phyloP scores from a whole-genome alignment of 2,888 invertebrate species.

The Habroteleia sp. region DNA sequence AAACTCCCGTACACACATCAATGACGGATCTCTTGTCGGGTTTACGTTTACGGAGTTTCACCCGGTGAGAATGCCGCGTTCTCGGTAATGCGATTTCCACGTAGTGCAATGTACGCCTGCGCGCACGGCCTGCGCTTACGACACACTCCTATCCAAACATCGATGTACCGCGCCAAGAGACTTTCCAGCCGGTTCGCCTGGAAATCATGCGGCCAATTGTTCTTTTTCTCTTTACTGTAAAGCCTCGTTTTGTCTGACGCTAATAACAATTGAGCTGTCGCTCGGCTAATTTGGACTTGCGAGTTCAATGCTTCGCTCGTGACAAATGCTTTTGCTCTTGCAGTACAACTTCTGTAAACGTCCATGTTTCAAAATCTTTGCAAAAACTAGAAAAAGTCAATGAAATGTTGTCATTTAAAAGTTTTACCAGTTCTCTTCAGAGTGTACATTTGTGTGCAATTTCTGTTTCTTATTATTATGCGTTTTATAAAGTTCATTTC shows the following conservation, averaged over 20 bases:
- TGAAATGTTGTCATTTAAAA: too few relatives aligned
- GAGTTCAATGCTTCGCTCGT: too few relatives aligned
- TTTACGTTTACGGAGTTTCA: slow-evolving; percentile 74
- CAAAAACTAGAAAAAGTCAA: too few relatives aligned
- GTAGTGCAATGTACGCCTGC: slow-evolving; percentile 60
- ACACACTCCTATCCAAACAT: slow-evolving; percentile 45
- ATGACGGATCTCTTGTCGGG: slow-evolving; percentile 69
- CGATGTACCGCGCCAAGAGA: slow-evolving; percentile 35
- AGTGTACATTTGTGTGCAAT: too few relatives aligned
- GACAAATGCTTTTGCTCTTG: too few relatives aligned
- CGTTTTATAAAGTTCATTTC: too few relatives aligned
- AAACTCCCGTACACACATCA: slow-evolving; percentile 65
- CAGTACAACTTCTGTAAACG: too few relatives aligned
- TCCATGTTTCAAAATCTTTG: too few relatives aligned
- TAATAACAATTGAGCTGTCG: slow-evolving; percentile 15
- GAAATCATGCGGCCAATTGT: slow-evolving; percentile 25
- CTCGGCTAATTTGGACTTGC: not conserved
- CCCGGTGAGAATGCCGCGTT: slow-evolving; percentile 71
- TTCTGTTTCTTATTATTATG: too few relatives aligned
- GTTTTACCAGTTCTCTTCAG: too few relatives aligned
- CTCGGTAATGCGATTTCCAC: slow-evolving; percentile 72
- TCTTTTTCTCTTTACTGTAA: slow-evolving; percentile 4
- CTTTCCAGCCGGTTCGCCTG: slow-evolving; percentile 21
- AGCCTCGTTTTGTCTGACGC: not conserved
- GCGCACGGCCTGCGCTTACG: slow-evolving; percentile 40